phyloP scores from a whole-genome alignment of 1,140 invertebrate species.

The Saxidomus purpurata region DNA sequence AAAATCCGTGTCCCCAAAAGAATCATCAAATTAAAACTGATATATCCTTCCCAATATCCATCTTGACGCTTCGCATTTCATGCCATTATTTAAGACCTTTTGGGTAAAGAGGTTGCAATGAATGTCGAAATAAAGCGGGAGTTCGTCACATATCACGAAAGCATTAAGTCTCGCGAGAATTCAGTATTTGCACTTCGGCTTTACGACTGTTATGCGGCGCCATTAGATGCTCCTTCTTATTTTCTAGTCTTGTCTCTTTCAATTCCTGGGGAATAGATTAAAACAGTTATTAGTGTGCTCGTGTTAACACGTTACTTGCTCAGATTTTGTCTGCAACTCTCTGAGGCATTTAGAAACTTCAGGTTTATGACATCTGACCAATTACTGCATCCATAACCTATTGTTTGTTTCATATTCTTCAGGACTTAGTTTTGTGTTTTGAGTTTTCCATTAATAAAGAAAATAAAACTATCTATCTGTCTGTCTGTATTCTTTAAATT shows the following conservation, averaged over 20 bases:
- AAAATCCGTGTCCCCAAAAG: slow-evolving; percentile 11
- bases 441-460: too few species aligned
- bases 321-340: slow-evolving; percentile 25
- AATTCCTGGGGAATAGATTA: slow-evolving; percentile 25
- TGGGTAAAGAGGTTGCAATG: slow-evolving; percentile 52
- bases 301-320: slow-evolving; percentile 25
- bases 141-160: slow-evolving; percentile 51
- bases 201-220: slow-evolving; percentile 46
- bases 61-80: slow-evolving; percentile 44
- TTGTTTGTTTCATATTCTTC: not conserved
- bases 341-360: slow-evolving; percentile 32
- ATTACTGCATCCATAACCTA: not conserved
- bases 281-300: slow-evolving; percentile 49
- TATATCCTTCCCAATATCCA: slow-evolving; percentile 27
- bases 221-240: slow-evolving; percentile 33
- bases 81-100: slow-evolving; percentile 54
- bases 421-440: not conserved
- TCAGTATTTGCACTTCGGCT: slow-evolving; percentile 55
- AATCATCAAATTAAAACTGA: slow-evolving; percentile 48
- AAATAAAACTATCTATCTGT: too few species aligned
- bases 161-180: slow-evolving; percentile 31
- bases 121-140: slow-evolving; percentile 61
- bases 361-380: slow-evolving; percentile 3
- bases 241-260: slow-evolving; percentile 45
- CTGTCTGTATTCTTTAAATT: too few species aligned